Evolutionary conservation across 2,797 vertebrate species (phyloP).

Genomic region (Hapalemur alaotrensis): DNA sequence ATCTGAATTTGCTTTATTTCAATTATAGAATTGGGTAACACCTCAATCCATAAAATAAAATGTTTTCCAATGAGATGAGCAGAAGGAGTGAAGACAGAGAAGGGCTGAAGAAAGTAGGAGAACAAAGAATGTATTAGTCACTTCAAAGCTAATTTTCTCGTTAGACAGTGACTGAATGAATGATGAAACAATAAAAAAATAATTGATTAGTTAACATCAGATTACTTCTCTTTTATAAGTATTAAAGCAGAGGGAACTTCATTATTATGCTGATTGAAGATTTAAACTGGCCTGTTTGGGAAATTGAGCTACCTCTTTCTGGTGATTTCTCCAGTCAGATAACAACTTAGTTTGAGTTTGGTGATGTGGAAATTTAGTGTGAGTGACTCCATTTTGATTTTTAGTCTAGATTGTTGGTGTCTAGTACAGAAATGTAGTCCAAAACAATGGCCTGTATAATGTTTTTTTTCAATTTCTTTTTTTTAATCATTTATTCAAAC

Average conservation of each 20-base stretch:
- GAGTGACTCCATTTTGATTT: background rate
- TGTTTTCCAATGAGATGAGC: background rate
- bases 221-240: background rate
- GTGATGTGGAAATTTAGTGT: background rate
- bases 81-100: background rate
- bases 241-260: background rate
- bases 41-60: background rate
- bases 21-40: background rate
- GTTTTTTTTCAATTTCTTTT: background rate
- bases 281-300: background rate
- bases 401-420: background rate
- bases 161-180: background rate
- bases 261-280: background rate
- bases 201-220: background rate
- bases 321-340: background rate
- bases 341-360: background rate
- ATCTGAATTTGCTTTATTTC: background rate
- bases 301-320: background rate
- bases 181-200: background rate
- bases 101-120: background rate
- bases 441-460: background rate
- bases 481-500: background rate
- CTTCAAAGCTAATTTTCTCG: background rate
- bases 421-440: background rate
- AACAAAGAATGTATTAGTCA: background rate